Base-by-base conservation (phyloP, 2,797 vertebrate genomes). In the Brotogeris chrysoptera region DNA sequence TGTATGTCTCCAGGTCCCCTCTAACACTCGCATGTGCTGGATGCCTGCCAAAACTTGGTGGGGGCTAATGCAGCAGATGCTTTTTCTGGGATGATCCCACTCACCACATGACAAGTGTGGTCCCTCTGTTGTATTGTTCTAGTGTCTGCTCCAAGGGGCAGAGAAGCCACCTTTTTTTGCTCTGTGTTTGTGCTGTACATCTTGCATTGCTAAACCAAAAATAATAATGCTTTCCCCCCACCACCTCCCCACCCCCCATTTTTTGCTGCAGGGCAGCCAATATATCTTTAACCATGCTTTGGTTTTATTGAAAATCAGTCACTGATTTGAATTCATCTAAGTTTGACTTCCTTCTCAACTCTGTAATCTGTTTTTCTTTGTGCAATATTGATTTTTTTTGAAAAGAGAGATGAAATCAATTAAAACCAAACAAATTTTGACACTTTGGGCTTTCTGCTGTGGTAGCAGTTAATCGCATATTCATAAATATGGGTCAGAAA, bases 401-500 rank as follows among this genome's bases (percentile, higher is more conserved):
- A 81, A 95, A 93, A 94, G 83, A 90, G 92, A 97, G 71, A 50
- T 73, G 83, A 97, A 97, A 97, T 96, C 95, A 96, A 90, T 96
- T 97, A 95, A 95, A 94, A 83, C 73, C 71, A 95, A 97, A 94
- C 70, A 85, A 59, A 82, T 95, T 85, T 68, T 96, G 88, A 79
- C 68, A 92, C 79, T 87, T 90, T 61, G 25, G 72, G 27, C 61
- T 93, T 86, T 92, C 72, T 96, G 57, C 84, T 36, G 32, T 85
- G 70, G 60, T 92, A 89, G 72, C 20, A 39, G 94, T 97, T 97
- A 98, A 97, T 98, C 96, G 95, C 93, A 95, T 96, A 92, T 96
- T 97, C 96, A 97, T 96, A 97, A 97, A 97, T 95, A 95, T 68
- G 89, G 97, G 95, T 97, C 97, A 98, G 86, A 96, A 89, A 97